Percentiles rank a stretch among this genome's conserved stretches.
Evolutionary conservation across 2,113 vertebrate species (phyloP).

Genomic region (Eleginops maclovinus): DNA sequence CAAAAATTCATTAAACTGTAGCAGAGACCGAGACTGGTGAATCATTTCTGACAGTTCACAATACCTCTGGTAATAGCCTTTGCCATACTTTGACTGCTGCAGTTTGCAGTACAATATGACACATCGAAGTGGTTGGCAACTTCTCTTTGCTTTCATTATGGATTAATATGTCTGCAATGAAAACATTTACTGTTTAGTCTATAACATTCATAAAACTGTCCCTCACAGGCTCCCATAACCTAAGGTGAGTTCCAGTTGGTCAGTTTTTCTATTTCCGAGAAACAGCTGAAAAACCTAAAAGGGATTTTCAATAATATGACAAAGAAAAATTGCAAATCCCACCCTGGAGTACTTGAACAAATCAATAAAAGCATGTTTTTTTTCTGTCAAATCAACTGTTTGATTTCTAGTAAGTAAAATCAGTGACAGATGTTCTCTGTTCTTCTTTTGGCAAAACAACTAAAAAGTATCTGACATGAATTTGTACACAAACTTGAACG

Average conservation of each 20-base stretch:
- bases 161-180: not conserved
- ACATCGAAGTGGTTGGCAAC: not conserved
- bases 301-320: not conserved
- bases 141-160: not conserved
- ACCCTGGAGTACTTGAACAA: not conserved
- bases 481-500: not conserved
- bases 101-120: not conserved
- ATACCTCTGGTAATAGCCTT: not conserved
- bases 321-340: not conserved
- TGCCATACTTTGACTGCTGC: not conserved
- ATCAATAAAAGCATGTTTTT: not conserved
- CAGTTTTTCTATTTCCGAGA: not conserved
- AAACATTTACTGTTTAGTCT: not conserved
- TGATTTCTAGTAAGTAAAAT: not conserved
- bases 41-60: slow-evolving; percentile 17
- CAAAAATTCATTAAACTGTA: slow-evolving; percentile 26
- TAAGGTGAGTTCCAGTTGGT: not conserved
- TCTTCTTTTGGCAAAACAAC: not conserved
- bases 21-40: not conserved
- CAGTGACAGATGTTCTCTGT: not conserved
- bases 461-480: not conserved
- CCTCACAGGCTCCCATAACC: not conserved
- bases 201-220: not conserved
- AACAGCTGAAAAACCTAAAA: not conserved
- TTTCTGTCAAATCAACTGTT: not conserved